Evolutionary conservation across 1,140 invertebrate genomes (phyloP).

Genomic region (Pseudomyrmex concolor): DNA sequence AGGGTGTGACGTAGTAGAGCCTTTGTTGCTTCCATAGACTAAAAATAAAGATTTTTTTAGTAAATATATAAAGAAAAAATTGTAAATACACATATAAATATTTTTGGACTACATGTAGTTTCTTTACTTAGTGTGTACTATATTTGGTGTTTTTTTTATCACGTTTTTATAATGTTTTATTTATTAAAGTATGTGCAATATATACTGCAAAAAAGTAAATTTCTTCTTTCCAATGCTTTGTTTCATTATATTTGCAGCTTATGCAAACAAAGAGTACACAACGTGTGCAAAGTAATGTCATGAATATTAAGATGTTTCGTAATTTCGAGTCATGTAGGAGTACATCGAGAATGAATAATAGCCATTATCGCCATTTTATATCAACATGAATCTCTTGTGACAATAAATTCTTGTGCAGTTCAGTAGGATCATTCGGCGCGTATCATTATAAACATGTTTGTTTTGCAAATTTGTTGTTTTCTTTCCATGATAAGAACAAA

Average conservation of each 20-base stretch:
- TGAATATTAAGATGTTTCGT: conserved; percentile 66
- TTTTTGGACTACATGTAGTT: not conserved
- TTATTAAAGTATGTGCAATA: not conserved
- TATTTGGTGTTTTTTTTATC: not conserved
- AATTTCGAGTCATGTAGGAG: conserved; percentile 31
- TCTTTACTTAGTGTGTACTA: not conserved
- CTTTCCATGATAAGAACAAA: conserved; percentile 38
- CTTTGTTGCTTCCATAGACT: conserved; percentile 88
- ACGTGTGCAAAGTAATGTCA: not conserved
- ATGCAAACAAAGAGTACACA: conserved; percentile 7
- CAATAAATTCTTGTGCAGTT: conserved; percentile 16
- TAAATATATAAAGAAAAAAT: conserved; percentile 18
- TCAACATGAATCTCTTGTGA: conserved; percentile 13
- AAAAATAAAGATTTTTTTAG: conserved; percentile 70
- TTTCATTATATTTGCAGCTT: not conserved
- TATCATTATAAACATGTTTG: conserved; percentile 47
- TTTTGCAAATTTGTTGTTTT: conserved; percentile 35
- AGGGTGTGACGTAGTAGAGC: conserved; percentile 85
- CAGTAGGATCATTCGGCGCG: not conserved
- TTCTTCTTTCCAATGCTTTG: not conserved
- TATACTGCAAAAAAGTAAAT: not conserved
- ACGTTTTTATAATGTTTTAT: not conserved
- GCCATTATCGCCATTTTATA: conserved; percentile 22
- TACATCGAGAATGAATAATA: conserved; percentile 46
- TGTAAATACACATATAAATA: not conserved